These are phyloP conservation scores for Todiramphus saurophagus DNA, from an alignment of 2,113 vertebrate species.

Conservation along the genomic window DNA sequence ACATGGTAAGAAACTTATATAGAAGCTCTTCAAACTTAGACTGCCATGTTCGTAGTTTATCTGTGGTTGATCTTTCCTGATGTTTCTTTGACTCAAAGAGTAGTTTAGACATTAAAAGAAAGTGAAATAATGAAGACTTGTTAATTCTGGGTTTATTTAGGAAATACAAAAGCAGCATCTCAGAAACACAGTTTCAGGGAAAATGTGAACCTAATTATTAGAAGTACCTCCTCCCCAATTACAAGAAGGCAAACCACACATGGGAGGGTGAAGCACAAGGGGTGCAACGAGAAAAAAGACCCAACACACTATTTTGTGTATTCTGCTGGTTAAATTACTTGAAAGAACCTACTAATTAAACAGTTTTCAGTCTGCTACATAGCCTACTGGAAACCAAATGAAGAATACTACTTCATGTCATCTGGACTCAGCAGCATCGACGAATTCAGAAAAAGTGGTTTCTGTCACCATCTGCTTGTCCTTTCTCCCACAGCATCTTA, in stretches of 20 bases:
- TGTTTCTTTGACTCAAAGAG: background rate
- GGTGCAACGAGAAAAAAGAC: background rate
- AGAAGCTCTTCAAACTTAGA: background rate
- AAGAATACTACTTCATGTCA: background rate
- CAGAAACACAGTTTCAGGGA: background rate
- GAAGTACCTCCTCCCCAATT: background rate
- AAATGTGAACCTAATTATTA: background rate
- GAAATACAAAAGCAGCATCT: background rate
- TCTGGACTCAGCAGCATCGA: background rate
- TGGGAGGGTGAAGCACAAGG: background rate
- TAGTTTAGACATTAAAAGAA: background rate
- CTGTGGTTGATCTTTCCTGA: background rate
- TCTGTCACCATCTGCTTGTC: slow-evolving; percentile 60
- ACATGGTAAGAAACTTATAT: fast-evolving
- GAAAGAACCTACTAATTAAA: background rate
- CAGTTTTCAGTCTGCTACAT: background rate
- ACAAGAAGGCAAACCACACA: background rate
- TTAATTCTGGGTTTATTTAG: background rate
- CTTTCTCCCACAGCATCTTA: slow-evolving; percentile 29
- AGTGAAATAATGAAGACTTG: background rate
- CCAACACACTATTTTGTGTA: background rate
- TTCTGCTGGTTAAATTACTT: background rate
- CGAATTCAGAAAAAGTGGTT: background rate
- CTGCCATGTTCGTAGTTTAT: background rate
- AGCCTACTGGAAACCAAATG: background rate